Evolutionary conservation across 1,140 invertebrate species (phyloP).

Genomic region (Macrotrachela quadricornifera): DNA sequence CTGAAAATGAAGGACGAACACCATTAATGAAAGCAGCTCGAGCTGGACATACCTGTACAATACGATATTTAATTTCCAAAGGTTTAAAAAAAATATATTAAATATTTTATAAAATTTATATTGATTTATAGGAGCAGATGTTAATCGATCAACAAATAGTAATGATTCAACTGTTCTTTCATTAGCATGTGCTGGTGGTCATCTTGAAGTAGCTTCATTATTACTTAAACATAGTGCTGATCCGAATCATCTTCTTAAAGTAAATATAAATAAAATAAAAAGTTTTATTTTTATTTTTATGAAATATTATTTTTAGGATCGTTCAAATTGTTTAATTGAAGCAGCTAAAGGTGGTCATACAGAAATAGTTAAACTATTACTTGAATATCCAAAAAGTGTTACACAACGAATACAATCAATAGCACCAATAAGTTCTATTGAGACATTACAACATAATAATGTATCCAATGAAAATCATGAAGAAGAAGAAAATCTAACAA

Average conservation of each 20-base stretch:
- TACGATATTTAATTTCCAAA: constrained; percentile 23
- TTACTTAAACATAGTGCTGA: constrained; percentile 70
- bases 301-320: constrained; percentile 38
- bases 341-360: constrained; percentile 91
- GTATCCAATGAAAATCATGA: no score
- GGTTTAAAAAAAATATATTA: no score
- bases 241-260: constrained; percentile 70
- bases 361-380: constrained; percentile 68
- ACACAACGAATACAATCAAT: no score
- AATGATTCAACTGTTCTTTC: constrained; percentile 34
- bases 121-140: constrained; percentile 21
- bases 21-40: constrained; percentile 35
- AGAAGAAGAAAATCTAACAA: no score
- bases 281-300: no score
- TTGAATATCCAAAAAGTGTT: constrained; percentile 37
- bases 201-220: constrained; percentile 69
- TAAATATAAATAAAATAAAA: no score
- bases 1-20: constrained; percentile 33
- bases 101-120: not conserved
- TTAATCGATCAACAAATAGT: constrained; percentile 27
- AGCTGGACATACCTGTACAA: constrained; percentile 31
- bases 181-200: constrained; percentile 53
- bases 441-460: no score
- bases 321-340: constrained; percentile 92
- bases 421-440: no score